These are phyloP conservation scores for Corydoras maculifer DNA, from an alignment of 2,113 vertebrate species.

Conservation along the genomic window DNA sequence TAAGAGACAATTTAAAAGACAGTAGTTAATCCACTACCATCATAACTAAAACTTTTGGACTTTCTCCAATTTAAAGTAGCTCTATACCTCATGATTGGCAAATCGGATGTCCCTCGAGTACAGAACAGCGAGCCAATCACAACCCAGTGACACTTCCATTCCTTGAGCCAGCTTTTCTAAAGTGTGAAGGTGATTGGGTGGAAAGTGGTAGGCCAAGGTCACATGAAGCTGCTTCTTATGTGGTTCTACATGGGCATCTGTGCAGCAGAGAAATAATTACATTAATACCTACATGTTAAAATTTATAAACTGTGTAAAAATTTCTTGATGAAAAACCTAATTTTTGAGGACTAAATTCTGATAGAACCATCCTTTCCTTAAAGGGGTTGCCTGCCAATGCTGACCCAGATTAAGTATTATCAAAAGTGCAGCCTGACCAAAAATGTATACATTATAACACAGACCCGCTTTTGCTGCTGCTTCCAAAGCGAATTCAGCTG, in stretches of 20 bases:
- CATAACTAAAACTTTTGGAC: not conserved
- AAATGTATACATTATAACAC: too few relatives aligned
- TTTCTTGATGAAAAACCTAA: too few relatives aligned
- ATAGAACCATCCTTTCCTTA: too few relatives aligned
- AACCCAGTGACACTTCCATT: constrained; percentile 82
- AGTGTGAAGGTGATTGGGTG: constrained; percentile 76
- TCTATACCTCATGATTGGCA: constrained; percentile 85
- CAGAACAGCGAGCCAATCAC: constrained; percentile 88
- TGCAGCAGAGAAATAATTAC: not conserved
- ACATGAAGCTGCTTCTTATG: constrained; percentile 98
- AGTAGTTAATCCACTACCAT: not conserved
- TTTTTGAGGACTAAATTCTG: too few relatives aligned
- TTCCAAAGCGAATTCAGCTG: constrained; percentile 84
- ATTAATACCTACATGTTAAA: constrained; percentile 37
- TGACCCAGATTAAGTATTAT: too few relatives aligned
- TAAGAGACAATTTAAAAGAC: not conserved
- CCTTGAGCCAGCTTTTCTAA: constrained; percentile 87
- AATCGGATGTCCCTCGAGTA: constrained; percentile 96
- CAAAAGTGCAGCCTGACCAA: too few relatives aligned
- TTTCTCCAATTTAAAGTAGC: not conserved
- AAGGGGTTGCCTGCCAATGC: too few relatives aligned
- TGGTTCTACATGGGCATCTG: constrained; percentile 89
- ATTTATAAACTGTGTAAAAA: too few relatives aligned
- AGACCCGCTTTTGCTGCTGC: constrained; percentile 80
- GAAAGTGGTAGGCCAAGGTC: constrained; percentile 95